Evolutionary conservation across 2,113 vertebrate genomes (phyloP).

Genomic region (Sceloporus undulatus): DNA sequence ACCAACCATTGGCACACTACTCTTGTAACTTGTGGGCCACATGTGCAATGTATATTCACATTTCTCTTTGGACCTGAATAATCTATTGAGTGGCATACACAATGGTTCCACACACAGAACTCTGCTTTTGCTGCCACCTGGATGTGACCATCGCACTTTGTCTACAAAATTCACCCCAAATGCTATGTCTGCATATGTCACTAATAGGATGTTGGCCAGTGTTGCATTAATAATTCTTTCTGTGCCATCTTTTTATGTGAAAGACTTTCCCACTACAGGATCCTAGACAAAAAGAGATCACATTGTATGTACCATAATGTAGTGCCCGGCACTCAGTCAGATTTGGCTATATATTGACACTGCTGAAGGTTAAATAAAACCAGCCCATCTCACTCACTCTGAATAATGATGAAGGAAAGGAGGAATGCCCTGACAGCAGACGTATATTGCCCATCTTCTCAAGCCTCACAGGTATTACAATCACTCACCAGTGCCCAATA

Average conservation of each 20-base stretch:
- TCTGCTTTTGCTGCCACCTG: too few species aligned
- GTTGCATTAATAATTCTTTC: background rate
- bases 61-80: too few species aligned
- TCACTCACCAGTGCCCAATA: background rate
- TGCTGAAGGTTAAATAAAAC: background rate
- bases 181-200: background rate
- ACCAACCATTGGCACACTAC: too few species aligned
- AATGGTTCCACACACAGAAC: too few species aligned
- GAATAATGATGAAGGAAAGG: background rate
- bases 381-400: background rate
- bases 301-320: background rate
- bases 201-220: background rate
- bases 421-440: background rate
- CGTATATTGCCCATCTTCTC: background rate
- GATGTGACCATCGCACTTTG: too few species aligned
- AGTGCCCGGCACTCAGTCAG: too few species aligned
- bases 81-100: too few species aligned
- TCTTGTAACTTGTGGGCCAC: too few species aligned
- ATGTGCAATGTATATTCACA: too few species aligned
- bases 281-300: background rate
- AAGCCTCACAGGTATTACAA: too few species aligned
- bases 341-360: background rate
- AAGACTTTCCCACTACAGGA: background rate
- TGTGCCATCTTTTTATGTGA: too few species aligned
- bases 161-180: background rate